Evolutionary conservation across 1,140 invertebrate genomes (phyloP).

Genomic region (Tribolium castaneum): DNA sequence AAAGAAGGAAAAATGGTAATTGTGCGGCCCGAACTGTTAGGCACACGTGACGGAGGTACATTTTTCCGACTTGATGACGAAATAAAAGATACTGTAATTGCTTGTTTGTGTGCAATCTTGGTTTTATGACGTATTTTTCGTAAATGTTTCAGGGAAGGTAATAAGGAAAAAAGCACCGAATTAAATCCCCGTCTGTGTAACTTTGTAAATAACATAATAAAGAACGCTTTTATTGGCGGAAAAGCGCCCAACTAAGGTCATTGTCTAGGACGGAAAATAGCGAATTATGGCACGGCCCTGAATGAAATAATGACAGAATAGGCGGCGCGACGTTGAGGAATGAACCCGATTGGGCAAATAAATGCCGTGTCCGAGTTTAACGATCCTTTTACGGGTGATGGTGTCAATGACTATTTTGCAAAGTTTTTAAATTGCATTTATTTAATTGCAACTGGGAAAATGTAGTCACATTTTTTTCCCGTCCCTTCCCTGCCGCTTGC

Average conservation of each 20-base stretch:
- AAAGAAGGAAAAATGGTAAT: background rate
- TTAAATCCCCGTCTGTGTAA: conserved; percentile 1
- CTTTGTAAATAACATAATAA: conserved; percentile 23
- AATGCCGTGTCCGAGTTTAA: background rate
- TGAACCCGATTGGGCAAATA: background rate
- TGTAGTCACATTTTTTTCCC: no score
- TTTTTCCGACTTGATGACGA: conserved; percentile 14
- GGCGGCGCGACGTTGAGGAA: background rate
- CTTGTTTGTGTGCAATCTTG: conserved; percentile 24
- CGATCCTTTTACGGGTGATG: no score
- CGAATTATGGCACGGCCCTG: background rate
- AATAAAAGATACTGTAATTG: conserved; percentile 24
- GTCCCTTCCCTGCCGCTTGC: no score
- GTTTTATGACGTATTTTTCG: conserved; percentile 7
- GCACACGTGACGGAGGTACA: background rate
- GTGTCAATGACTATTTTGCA: no score
- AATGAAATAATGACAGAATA: background rate
- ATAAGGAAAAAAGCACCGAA: background rate
- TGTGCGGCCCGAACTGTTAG: background rate
- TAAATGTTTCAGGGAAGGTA: background rate
- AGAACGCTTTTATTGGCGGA: background rate
- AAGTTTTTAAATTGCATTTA: no score
- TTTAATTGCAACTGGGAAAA: no score
- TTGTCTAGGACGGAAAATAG: background rate
- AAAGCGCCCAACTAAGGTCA: background rate